A percentile compares a stretch with the other conserved stretches of the same genome.
Evolutionary conservation across 53 echinoderm and acorn worm genomes (phyloP).

Genomic region (Crossaster papposus): DNA sequence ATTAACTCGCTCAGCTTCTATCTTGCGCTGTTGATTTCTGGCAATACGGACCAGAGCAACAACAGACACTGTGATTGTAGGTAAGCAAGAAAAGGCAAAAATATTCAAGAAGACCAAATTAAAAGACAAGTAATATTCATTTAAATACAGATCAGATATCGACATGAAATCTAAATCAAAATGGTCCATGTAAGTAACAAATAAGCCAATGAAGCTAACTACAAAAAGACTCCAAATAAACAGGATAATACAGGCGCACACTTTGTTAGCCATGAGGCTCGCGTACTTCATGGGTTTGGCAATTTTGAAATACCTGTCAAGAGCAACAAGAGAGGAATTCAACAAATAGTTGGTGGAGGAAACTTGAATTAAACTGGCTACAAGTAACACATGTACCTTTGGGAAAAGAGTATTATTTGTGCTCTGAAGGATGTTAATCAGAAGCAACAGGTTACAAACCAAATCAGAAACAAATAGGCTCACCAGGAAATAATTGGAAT

Average conservation of each 20-base stretch:
- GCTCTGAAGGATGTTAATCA: neutral
- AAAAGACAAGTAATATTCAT: neutral
- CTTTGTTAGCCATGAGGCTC: conserved; percentile 13
- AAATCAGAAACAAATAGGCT: conserved; percentile 14
- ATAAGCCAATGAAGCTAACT: neutral
- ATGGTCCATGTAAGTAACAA: neutral
- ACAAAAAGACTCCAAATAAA: neutral
- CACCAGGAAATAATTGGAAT: conserved; percentile 26
- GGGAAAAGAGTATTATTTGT: neutral
- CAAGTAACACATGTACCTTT: neutral
- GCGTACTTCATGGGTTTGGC: conserved; percentile 12
- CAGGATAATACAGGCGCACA: conserved; percentile 1
- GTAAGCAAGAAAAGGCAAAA: neutral
- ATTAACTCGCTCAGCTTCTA: neutral
- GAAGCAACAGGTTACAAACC: neutral
- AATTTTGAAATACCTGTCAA: conserved; percentile 23
- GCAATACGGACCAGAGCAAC: neutral
- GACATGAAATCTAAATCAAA: neutral
- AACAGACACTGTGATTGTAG: neutral
- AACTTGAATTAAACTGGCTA: neutral
- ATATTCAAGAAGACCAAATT: neutral
- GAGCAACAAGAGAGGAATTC: neutral
- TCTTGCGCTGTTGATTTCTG: conserved; percentile 7
- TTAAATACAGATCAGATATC: neutral
- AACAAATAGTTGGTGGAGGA: neutral